Base-by-base conservation (phyloP, 2,888 invertebrate genomes). In the Heliconius erato region DNA sequence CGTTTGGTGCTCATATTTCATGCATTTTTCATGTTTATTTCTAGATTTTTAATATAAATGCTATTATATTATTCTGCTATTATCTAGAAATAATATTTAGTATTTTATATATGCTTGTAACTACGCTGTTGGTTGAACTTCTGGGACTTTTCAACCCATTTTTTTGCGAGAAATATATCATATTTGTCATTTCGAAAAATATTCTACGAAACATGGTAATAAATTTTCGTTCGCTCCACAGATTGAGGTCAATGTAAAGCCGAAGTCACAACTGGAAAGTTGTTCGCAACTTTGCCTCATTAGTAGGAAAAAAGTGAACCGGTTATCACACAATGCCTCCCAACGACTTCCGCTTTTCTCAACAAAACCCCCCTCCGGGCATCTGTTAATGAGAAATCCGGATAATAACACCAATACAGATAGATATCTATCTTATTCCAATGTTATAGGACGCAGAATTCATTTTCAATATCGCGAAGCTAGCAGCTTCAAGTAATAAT, bases 291-390 rank as follows among this genome's bases (percentile, higher is more conserved):
- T 82, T 88, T 87, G 87, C 89, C 93, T 94, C 94, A 94, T 94
- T 94, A 95, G 91, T 87, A 88, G 86, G 86, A 87, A 88, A 89
- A 91, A 91, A 91, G 92, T 90, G 87, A 87, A 87, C 88, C 88
- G 88, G 92, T 92, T 92, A 91, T 89, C 87, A 89, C 91, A 94
- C 93, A 94, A 93, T 93, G 88, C 90, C 89, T 88, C 87, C 87
- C 84, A 65, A 87, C 88, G 89, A 87, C 91, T 91, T 92, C 92
- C 89, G 87, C 88, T 86, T 91, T 92, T 92, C 91, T 90, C 87
- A 80, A 82, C 84, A 83, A 87, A 87, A 74, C 88, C 87, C 86
- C 84, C 87, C 90, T 87, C 86, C 85, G 85, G 89, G 88, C 85
- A 68, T 79, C 86, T 84, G 85, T 90, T 92, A 93, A 94, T 92